A percentile compares a stretch with the other conserved stretches of the same genome.
Conservation (phyloP, 2,113 vertebrate genomes). For the Prochilodus magdalenae region DNA sequence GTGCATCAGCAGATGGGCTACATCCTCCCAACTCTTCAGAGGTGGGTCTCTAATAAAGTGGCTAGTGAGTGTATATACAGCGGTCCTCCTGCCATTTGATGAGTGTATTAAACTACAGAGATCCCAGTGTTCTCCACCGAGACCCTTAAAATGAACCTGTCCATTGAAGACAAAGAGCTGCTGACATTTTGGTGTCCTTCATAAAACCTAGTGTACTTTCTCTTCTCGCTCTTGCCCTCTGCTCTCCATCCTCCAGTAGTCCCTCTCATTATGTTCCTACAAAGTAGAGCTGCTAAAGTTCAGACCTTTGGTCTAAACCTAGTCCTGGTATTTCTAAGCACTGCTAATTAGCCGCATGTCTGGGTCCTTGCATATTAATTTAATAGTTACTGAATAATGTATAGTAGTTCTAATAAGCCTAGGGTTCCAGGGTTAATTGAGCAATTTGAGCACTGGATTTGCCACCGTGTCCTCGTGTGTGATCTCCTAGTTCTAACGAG, state of each 20-base stretch:
- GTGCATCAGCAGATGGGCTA: background rate
- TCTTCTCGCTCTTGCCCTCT: background rate
- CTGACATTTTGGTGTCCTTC: background rate
- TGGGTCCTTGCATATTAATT: background rate
- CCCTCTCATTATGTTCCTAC: background rate
- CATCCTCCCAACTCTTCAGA: no score
- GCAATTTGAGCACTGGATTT: no score
- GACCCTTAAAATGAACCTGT: background rate
- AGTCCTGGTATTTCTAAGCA: constrained; percentile 4
- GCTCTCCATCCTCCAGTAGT: background rate
- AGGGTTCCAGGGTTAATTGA: no score
- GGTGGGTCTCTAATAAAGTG: background rate
- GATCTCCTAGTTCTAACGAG: background rate
- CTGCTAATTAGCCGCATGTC: background rate
- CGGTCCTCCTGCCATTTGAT: background rate
- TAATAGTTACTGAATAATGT: no score
- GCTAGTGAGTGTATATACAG: background rate
- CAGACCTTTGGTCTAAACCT: background rate
- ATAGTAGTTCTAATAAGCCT: no score
- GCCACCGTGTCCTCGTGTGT: no score
- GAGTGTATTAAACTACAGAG: background rate
- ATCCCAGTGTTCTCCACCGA: background rate
- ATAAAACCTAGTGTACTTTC: background rate
- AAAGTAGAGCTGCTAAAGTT: background rate
- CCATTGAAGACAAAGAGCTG: background rate